Base-by-base conservation (phyloP, 2,888 invertebrate genomes). In the Embidobia sp. region DNA sequence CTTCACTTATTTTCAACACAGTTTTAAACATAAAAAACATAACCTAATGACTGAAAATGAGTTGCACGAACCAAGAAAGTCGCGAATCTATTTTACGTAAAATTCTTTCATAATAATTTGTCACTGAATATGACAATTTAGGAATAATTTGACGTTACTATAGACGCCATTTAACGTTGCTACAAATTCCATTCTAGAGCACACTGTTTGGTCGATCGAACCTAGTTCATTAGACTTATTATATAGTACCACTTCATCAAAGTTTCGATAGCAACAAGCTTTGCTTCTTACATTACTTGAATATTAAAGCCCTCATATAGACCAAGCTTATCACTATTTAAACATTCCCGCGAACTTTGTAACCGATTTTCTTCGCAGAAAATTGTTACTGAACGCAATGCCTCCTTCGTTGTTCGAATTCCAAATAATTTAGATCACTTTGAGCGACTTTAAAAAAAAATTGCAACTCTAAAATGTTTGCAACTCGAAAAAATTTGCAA, bases 141-240 rank as follows among this genome's bases (percentile, higher is more conserved):
- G n/a, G n/a, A n/a, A n/a, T n/a, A n/a, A n/a, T n/a, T n/a, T n/a
- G n/a, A n/a, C n/a, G n/a, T n/a, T n/a, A n/a, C n/a, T n/a, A n/a
- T n/a, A n/a, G n/a, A n/a, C n/a, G n/a, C n/a, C 46, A 31, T 31
- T 48, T 53, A 37, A 37, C 35, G 57, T 31, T 42, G 35, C 46
- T 59, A 31, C 22, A 40, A 64, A 51, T 51, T 18, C 49, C 51
- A 64, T 51, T 61, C 37, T 27, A 22, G 35, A 51, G 42, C 40
- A 51, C 46, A 42, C 53, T 66, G 53, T 66, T 66, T 64, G 46
- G 44, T 66, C 53, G 66, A 66, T 66, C 53, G 53, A 53, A 66
- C 33, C 66, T 66, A 66, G 53, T 53, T 53, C 18, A 66, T 53
- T 44, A 66, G 31, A 44, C 44, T 51, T 46, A 66, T 53, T 66